A percentile compares a stretch with the other conserved stretches of the same genome.
Evolutionary conservation across 2,113 vertebrate species (phyloP).

Genomic region (Oryctolagus cuniculus): DNA sequence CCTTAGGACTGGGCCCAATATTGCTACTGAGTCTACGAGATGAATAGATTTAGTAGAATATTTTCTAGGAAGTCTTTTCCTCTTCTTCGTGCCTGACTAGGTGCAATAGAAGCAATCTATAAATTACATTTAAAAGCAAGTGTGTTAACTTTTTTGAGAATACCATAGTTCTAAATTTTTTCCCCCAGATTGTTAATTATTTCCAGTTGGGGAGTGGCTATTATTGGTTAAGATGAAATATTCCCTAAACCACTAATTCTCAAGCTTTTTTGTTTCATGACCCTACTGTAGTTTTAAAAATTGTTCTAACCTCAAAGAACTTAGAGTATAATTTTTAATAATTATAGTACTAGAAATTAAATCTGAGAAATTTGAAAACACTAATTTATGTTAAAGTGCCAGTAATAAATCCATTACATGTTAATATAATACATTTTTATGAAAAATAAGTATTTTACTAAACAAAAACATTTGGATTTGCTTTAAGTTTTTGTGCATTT

Average conservation of each 20-base stretch:
- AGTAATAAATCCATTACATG: background rate
- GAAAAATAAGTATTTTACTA: background rate
- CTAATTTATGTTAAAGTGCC: background rate
- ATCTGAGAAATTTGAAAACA: background rate
- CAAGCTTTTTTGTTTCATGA: conserved; percentile 11
- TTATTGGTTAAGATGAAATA: background rate
- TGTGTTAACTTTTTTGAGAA: conserved; percentile 29
- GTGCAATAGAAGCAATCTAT: background rate
- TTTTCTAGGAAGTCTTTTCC: no score
- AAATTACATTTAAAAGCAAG: conserved; percentile 58
- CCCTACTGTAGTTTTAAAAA: conserved; percentile 1
- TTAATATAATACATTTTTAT: background rate
- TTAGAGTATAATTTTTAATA: background rate
- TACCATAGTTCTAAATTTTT: conserved; percentile 26
- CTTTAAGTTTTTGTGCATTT: conserved; percentile 23
- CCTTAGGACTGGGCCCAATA: background rate
- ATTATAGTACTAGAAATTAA: conserved; percentile 28
- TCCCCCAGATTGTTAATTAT: conserved; percentile 28
- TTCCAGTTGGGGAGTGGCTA: conserved; percentile 22
- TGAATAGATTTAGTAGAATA: background rate
- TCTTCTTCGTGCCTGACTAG: background rate
- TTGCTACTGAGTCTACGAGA: background rate
- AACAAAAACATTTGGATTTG: background rate
- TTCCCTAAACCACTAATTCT: background rate
- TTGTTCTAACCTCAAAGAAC: conserved; percentile 14